These are phyloP conservation scores for Hypercompe scribonia DNA, from an alignment of 2,888 invertebrate genomes.

Conservation along the genomic window DNA sequence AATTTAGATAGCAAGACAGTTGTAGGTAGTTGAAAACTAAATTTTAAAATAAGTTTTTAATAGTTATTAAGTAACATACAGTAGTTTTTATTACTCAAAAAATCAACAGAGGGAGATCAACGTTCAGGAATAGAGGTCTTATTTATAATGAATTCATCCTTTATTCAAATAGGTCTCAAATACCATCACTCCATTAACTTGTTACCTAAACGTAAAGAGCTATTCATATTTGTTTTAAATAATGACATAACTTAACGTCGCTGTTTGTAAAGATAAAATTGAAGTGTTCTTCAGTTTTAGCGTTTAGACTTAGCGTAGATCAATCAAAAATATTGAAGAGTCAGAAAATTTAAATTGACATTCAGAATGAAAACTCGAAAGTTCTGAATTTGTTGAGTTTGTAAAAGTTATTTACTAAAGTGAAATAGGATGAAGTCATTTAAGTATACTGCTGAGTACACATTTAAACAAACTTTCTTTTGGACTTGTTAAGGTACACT, in stretches of 20 bases:
- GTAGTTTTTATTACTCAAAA: too few relatives aligned
- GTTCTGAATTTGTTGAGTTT: neutral
- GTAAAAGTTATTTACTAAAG: neutral
- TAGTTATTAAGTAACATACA: neutral
- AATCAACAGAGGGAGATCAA: neutral
- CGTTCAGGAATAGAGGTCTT: neutral
- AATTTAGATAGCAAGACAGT: neutral
- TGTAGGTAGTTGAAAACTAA: too few relatives aligned
- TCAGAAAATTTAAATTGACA: neutral
- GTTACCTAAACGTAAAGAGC: too few relatives aligned
- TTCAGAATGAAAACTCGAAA: slow-evolving; percentile 1
- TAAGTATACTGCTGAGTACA: neutral
- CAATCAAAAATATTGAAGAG: slow-evolving; percentile 5
- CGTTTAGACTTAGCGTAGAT: neutral
- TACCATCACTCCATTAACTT: too few relatives aligned
- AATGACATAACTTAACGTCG: too few relatives aligned
- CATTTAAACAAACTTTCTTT: neutral
- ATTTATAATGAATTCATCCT: neutral
- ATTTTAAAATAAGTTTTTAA: neutral
- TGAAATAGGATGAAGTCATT: neutral
- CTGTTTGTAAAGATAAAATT: neutral
- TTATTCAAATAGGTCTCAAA: too few relatives aligned
- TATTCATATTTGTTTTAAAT: too few relatives aligned
- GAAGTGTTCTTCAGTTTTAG: neutral
- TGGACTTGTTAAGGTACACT: neutral